Evolutionary conservation across 2,888 invertebrate genomes (phyloP), one percentile per base, ranked within the genome.

Genomic region (Sphaerophoria taeniata): DNA sequence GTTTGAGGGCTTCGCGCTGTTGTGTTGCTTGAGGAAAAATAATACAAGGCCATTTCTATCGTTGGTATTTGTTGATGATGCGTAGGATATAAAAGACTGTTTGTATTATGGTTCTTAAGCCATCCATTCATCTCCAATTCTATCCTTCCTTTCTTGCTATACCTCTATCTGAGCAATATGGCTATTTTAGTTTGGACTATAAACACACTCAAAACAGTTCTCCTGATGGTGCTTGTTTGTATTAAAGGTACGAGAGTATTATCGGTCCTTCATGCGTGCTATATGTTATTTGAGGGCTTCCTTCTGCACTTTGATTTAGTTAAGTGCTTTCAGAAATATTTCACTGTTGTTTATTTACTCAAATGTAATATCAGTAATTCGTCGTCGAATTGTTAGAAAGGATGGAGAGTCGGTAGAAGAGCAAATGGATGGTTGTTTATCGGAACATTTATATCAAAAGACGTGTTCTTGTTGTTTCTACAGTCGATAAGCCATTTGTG

Each of bases 251-350:
- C 11, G 7, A 4, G 4, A 36, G 39, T 7, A 43, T n/a, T n/a
- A n/a, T n/a, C n/a, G n/a, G n/a, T n/a, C n/a, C n/a, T n/a, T n/a
- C n/a, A n/a, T n/a, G n/a, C n/a, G n/a, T n/a, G 6, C 39, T 43
- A 43, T 43, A 2, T 43, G 11, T 33, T 31, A n/a, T 61, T 31
- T 45, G 45, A 45, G 33, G 4, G 61, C 31, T n/a, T 33, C 7
- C n/a, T 12, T 31, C 7, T 2, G 4, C 14, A 47, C 72, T 78
- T 72, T 78, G 72, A 72, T 78, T 78, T 72, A 72, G 72, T 36
- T 67, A 67, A 78, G 78, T 78, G 78, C 72, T 78, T 53, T 67
- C 12, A 33, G 63, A 65, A 67, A 67, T 78, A 72, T 78, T 53
- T 65, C 11, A 33, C 33, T 58, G 71, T n/a, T 71, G 36, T 43